Base-by-base conservation (phyloP, 1,140 invertebrate species). In the Anoplolepis gracilipes region DNA sequence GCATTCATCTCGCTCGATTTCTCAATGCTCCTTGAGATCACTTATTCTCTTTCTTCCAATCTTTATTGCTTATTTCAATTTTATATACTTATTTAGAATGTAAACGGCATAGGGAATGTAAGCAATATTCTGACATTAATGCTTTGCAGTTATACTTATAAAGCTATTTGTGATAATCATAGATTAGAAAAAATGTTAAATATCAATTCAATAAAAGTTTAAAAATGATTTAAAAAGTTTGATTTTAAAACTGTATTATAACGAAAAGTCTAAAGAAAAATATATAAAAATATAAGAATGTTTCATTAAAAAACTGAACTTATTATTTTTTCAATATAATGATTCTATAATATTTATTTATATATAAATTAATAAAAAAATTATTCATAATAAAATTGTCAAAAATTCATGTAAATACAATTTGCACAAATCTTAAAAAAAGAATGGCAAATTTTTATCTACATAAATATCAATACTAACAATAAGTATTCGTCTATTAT, bases 1-100 rank as follows among this genome's bases (percentile, higher is more conserved):
- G 13, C 86, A 88, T 78, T 84, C 87, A 76, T 79, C 61, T 67
- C 75, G 49, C 16, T 49, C 64, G 75, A 81, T 85, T 81, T 65
- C 82, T 39, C 53, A 55, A 81, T 57, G 25, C 53, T 28, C 49
- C 49, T 62, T 39, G 22, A 55, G 28, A 13, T 36, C 57, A 55
- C 10, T 19, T 39, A 28, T 78, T 75, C 61, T 16, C 10, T 42
- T 6, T 19, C 46, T 2, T 42, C 39, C 16, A 16, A 49, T 46
- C 13, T 49, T 36, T n/a, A n/a, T 3, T 25, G 49, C 33, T 69
- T 53, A 55, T 39, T 69, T 55, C 22, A 57, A 42, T 57, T 57
- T 70, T 30, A 57, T 3, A 49, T 16, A 67, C 30, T 33, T 65
- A n/a, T 36, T 67, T 53, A 46, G 19, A 36, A 0, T 10, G 22